phyloP scores from a whole-genome alignment of 1,140 invertebrate species.

The Wasmannia auropunctata region DNA sequence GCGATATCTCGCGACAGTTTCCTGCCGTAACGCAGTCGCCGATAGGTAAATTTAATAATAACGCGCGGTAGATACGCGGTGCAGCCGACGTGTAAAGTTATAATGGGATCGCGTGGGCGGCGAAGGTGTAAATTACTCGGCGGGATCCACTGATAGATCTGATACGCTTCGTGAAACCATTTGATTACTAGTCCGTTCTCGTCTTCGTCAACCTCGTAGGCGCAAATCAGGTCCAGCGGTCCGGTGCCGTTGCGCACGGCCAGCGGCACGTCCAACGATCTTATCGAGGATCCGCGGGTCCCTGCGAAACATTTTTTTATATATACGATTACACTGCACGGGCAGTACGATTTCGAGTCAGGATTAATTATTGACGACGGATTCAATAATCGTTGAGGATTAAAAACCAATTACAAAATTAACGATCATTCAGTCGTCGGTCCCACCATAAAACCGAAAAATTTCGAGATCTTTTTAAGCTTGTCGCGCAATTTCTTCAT shows the following conservation, averaged over 20 bases:
- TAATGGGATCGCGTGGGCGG: slow-evolving; percentile 16
- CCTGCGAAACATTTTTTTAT: slow-evolving; percentile 49
- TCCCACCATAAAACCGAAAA: not conserved
- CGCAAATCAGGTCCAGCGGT: slow-evolving; percentile 89
- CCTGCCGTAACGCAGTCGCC: not conserved
- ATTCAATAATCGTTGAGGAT: not conserved
- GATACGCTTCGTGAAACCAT: slow-evolving; percentile 90
- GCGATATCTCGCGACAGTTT: not conserved
- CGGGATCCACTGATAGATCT: slow-evolving; percentile 92
- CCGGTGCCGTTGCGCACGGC: slow-evolving; percentile 88
- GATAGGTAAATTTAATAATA: slow-evolving; percentile 37
- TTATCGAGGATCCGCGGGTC: slow-evolving; percentile 85
- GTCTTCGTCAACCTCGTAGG: slow-evolving; percentile 87
- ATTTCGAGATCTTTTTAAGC: not conserved
- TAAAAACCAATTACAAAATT: not conserved
- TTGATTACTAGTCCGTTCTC: slow-evolving; percentile 89
- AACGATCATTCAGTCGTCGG: not conserved
- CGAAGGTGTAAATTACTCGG: slow-evolving; percentile 82
- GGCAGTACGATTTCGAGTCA: not conserved
- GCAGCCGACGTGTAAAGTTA: slow-evolving; percentile 6
- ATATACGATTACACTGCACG: not conserved
- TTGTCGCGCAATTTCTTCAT: not conserved
- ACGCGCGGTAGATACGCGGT: not conserved
- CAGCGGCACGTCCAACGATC: slow-evolving; percentile 88
- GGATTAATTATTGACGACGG: not conserved